Conservation (phyloP, 2,113 vertebrate species). For the Tautogolabrus adspersus region DNA sequence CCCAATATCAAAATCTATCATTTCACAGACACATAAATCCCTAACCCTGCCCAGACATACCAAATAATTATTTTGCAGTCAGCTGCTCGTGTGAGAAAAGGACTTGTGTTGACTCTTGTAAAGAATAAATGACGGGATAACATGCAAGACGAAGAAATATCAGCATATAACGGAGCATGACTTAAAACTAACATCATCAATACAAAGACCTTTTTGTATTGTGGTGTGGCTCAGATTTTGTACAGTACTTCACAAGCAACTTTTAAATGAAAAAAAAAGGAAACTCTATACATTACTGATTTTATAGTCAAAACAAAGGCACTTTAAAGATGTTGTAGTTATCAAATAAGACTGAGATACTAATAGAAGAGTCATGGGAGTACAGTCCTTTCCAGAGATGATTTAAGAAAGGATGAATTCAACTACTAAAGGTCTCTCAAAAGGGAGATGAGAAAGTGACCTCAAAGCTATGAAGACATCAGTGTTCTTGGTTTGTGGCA, state of each 20-base stretch:
- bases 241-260: no score
- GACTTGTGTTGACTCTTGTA: background rate
- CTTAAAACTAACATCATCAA: background rate
- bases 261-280: no score
- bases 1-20: no score
- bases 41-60: background rate
- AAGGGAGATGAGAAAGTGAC: background rate
- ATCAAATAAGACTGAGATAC: no score
- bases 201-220: background rate
- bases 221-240: no score
- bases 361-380: no score
- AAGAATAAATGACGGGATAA: background rate
- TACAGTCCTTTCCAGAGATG: background rate
- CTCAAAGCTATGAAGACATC: no score
- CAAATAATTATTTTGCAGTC: background rate
- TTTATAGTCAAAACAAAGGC: no score
- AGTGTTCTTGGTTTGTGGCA: background rate
- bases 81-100: background rate
- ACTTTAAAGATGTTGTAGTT: no score
- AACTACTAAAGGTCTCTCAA: background rate
- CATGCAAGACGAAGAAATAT: background rate
- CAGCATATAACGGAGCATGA: background rate
- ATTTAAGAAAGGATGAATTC: background rate
- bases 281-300: no score
- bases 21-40: background rate